A percentile compares a stretch with the other conserved stretches of the same genome.
Evolutionary conservation across 2,888 invertebrate genomes (phyloP).

Genomic region (Pollenia angustigena): DNA sequence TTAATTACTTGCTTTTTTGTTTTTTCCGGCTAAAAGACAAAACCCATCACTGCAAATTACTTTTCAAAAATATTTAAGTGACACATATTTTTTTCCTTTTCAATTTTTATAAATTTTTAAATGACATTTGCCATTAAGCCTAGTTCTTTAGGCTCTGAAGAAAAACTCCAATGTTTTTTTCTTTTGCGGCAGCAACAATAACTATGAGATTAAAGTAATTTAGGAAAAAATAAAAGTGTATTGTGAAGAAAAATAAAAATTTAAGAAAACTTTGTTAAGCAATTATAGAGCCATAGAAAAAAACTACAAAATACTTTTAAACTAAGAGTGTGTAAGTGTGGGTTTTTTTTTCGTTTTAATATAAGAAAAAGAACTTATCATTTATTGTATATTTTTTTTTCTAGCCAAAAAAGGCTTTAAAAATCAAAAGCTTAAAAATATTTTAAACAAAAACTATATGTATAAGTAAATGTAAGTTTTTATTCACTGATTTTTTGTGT

Average conservation of each 20-base stretch:
- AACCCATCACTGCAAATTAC: constrained; percentile 46
- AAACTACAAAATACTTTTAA: constrained; percentile 25
- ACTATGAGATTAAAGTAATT: constrained; percentile 49
- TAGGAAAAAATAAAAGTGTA: not conserved
- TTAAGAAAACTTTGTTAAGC: constrained; percentile 54
- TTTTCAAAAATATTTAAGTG: constrained; percentile 65
- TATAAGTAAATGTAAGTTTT: not conserved
- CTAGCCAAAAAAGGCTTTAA: constrained; percentile 54
- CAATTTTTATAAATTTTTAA: constrained; percentile 54
- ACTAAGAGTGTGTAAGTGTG: constrained; percentile 4
- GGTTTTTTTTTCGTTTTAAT: not conserved
- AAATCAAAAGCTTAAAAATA: constrained; percentile 66
- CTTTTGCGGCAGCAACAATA: constrained; percentile 1
- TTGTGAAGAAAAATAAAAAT: constrained; percentile 9
- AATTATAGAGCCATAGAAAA: constrained; percentile 50
- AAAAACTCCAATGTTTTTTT: too few relatives aligned
- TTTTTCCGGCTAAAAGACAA: not conserved
- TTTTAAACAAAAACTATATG: constrained; percentile 47
- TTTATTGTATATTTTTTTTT: constrained; percentile 10
- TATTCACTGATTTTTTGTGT: constrained; percentile 19
- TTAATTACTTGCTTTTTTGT: constrained; percentile 20
- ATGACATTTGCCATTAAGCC: constrained; percentile 67
- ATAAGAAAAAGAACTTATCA: constrained; percentile 45
- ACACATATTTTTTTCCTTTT: constrained; percentile 56
- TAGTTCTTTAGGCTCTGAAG: not conserved